Conservation (phyloP, 1,140 invertebrate genomes). For the Brachionus manjavacas region DNA sequence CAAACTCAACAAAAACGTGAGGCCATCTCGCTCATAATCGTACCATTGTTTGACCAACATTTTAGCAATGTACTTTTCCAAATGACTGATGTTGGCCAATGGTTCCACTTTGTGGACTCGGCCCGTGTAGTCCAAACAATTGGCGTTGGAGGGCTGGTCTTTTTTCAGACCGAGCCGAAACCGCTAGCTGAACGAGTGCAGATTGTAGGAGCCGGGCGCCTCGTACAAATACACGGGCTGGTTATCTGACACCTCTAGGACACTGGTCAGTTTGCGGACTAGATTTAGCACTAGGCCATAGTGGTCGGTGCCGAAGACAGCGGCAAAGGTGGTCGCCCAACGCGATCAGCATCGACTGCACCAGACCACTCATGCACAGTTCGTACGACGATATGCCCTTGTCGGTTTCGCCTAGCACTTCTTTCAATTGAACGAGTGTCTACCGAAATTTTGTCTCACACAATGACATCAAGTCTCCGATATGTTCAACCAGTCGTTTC, state of each 20-base stretch:
- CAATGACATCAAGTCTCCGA: not conserved
- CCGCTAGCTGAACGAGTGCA: conserved; percentile 40
- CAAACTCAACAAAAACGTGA: conserved; percentile 81
- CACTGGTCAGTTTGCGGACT: conserved; percentile 80
- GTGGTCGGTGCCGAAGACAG: conserved; percentile 46
- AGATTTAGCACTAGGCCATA: conserved; percentile 66
- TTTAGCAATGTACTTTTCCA: conserved; percentile 86
- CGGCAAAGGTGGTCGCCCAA: not conserved
- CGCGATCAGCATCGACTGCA: conserved; percentile 46
- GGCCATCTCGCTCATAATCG: conserved; percentile 81
- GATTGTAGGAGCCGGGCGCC: conserved; percentile 64
- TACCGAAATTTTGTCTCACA: not conserved
- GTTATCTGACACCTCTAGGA: conserved; percentile 90
- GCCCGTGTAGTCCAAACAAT: conserved; percentile 75
- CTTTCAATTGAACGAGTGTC: not conserved
- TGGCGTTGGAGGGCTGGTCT: conserved; percentile 73
- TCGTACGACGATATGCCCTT: conserved; percentile 23
- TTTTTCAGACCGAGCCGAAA: not conserved
- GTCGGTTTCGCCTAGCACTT: not conserved
- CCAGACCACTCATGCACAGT: conserved; percentile 43
- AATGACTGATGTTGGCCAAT: conserved; percentile 82
- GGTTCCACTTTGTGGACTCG: conserved; percentile 91
- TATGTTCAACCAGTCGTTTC: not conserved
- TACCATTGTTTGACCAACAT: conserved; percentile 96
- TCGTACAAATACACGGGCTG: conserved; percentile 88